Evolutionary conservation across 2,888 invertebrate genomes (phyloP), one percentile per base, ranked within the genome.

Genomic region (Drosophila gaucha): DNA sequence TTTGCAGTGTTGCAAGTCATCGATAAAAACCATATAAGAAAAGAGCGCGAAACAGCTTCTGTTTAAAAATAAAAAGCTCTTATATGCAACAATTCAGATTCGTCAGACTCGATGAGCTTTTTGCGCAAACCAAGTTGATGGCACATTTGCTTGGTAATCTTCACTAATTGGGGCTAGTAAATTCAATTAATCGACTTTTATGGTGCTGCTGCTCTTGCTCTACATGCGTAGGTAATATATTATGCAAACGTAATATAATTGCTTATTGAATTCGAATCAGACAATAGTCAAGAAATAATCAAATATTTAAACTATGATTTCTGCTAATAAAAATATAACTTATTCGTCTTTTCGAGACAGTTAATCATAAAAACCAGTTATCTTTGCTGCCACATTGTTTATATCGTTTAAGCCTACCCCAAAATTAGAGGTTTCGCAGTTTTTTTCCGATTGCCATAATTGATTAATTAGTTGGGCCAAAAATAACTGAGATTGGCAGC

Each of bases 151-250:
- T 57, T 39, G 10, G 41, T 60, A 57, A 70, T 57, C 30, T 35
- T 14, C 26, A 31, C 57, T 54, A 69, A 73, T 73, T 73, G 59
- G 56, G 46, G 43, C 20, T 49, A 30, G 41, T 43, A 12, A 74
- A 55, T 57, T 55, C 57, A 57, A 66, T 70, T 38, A 54, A 69
- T 39, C 26, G 26, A 28, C 54, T 70, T 74, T 65, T 8, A 66
- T 57, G 57, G 44, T 14, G 39, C 57, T 57, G 55, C 62, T 38
- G n/a, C 52, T 47, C 14, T 16, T 50, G 59, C 43, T 36, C 46
- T 30, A 47, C 14, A 43, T 24, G n/a, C 16, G 12, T 52, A 50
- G 49, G 16, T 43, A 36, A 41, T 6, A 16, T n/a, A 22, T 62
- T 67, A 24, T 26, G 55, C 18, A 74, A 44, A 38, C 12, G 26